Conservation (phyloP, 2,113 vertebrate genomes). For the Sisor rabdophorus region DNA sequence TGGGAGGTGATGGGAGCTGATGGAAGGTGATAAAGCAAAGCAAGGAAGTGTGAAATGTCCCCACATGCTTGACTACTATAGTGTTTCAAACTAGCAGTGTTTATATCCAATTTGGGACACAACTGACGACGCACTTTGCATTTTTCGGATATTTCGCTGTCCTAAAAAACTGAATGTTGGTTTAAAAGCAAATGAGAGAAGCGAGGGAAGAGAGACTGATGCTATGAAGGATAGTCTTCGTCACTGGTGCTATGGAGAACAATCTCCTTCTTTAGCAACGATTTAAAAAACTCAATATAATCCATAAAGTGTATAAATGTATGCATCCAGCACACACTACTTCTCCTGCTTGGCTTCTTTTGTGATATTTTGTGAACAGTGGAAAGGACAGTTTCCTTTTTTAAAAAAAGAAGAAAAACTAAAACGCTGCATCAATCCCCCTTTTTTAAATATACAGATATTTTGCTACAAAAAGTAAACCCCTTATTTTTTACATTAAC, state of each 20-base stretch:
- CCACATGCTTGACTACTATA: neutral
- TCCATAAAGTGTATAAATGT: constrained; percentile 35
- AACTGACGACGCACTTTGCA: constrained; percentile 45
- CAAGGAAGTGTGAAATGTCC: neutral
- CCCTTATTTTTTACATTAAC: constrained; percentile 56
- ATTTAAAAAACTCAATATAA: constrained; percentile 25
- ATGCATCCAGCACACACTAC: constrained; percentile 30
- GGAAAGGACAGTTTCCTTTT: constrained; percentile 39
- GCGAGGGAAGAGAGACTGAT: constrained; percentile 7
- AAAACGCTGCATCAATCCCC: constrained; percentile 37
- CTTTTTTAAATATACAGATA: constrained; percentile 56
- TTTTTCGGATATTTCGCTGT: constrained; percentile 23
- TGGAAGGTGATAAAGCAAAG: no score
- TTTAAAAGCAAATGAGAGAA: neutral
- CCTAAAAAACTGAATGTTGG: neutral
- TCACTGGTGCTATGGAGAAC: constrained; percentile 29
- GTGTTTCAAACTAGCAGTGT: constrained; percentile 32
- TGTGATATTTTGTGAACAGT: constrained; percentile 44
- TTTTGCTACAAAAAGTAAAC: constrained; percentile 54
- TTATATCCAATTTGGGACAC: constrained; percentile 28
- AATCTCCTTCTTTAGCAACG: constrained; percentile 23
- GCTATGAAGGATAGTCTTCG: constrained; percentile 19
- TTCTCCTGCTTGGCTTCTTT: constrained; percentile 42
- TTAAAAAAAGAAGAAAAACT: neutral
- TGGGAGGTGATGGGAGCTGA: no score